Base-by-base conservation (phyloP, 2,888 invertebrate species). In the Thera obeliscata region DNA sequence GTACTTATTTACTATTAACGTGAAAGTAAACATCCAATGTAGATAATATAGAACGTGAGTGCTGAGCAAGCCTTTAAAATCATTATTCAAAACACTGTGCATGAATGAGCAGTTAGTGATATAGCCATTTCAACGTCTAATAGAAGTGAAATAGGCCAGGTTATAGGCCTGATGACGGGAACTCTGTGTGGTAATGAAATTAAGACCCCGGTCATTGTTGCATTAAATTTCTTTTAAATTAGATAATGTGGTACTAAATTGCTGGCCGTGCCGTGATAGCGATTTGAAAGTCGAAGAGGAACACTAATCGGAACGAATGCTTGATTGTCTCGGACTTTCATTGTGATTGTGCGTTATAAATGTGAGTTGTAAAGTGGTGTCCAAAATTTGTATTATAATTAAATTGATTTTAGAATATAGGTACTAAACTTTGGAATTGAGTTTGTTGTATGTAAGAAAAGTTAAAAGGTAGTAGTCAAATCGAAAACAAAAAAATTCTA, bases 141-240 rank as follows among this genome's bases (percentile, higher is more conserved):
- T 52, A 22, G 9, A 9, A 66, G 56, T 66, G 52, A 46, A 38
- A 61, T 8, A 55, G 61, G 52, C 54, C 46, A 57, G 36, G 54
- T 49, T 54, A 9, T 5, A 54, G 54, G 56, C 50, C 61, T 63
- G 67, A 67, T 66, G 56, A 58, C 70, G 65, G 70, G 64, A 67
- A 67, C 71, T 61, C 87, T 90, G 89, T 91, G 92, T 89, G 92
- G 91, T 91, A 90, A 91, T 90, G 86, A 89, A 89, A 91, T 91
- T 87, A 90, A 79, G 78, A 86, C 80, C 84, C 63, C 80, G 85
- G 87, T 88, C 88, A 91, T 91, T 91, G 87, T 89, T 87, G 86
- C 87, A 87, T 90, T 87, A 87, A 89, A 90, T 90, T 90, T 83
- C 77, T 80, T 86, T 86, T 77, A 87, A 86, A 87, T 86, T 83